Conservation (phyloP, 2,797 vertebrate genomes). For the Pteronotus mesoamericanus region DNA sequence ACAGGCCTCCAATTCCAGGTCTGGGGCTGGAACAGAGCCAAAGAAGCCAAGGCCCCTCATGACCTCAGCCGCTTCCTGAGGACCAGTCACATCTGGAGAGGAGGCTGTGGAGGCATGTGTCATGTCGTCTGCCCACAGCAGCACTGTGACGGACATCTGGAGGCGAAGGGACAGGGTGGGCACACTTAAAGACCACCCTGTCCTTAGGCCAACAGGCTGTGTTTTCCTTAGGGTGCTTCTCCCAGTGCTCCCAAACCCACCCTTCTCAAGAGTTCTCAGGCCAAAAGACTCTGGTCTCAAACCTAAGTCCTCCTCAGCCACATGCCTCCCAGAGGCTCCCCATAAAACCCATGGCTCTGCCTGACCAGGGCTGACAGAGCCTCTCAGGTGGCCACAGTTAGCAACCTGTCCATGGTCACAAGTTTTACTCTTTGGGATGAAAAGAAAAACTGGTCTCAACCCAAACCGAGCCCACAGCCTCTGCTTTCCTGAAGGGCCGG, state of each 20-base stretch:
- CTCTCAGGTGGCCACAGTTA: not conserved
- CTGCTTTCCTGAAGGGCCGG: not conserved
- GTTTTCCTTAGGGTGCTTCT: not conserved
- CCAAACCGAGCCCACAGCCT: not conserved
- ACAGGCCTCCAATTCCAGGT: not conserved
- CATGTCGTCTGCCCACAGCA: not conserved
- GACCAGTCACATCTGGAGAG: not conserved
- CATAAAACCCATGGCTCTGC: not conserved
- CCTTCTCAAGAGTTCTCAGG: not conserved
- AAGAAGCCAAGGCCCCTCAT: not conserved
- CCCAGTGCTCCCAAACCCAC: not conserved
- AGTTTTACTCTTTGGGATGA: not conserved
- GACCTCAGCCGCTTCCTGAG: not conserved
- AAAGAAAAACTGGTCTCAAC: not conserved
- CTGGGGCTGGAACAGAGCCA: not conserved
- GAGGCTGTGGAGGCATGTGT: not conserved
- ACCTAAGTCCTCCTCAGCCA: not conserved
- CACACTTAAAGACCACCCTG: not conserved
- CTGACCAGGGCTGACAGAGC: not conserved
- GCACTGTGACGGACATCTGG: not conserved
- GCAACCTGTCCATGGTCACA: not conserved
- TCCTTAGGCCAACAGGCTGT: not conserved
- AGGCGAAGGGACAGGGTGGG: not conserved
- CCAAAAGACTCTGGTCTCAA: not conserved
- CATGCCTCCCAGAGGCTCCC: not conserved